Evolutionary conservation across 2,888 invertebrate genomes (phyloP).

Genomic region (Rhyacophila evoluta): DNA sequence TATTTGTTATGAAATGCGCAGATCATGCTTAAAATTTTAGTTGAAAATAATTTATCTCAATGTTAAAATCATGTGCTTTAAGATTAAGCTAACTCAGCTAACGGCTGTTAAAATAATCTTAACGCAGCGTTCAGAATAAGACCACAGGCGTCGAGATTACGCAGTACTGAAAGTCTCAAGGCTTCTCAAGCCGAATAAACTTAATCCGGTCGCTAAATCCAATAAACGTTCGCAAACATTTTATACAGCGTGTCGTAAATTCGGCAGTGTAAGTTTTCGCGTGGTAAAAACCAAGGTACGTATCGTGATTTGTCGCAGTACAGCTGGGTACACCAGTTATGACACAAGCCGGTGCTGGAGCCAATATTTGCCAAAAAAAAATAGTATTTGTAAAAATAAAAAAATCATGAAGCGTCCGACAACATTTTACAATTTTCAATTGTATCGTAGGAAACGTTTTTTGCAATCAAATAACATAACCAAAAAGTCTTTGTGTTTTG

Average conservation of each 20-base stretch:
- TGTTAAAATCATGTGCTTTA: neutral
- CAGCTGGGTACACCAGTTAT: neutral
- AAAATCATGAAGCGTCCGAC: too few species aligned
- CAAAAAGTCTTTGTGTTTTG: too few species aligned
- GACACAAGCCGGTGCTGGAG: neutral
- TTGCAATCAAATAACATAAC: too few species aligned
- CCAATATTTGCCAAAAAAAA: too few species aligned
- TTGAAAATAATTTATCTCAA: neutral
- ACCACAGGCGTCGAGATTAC: neutral
- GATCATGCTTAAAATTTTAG: too few species aligned
- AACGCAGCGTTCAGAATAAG: neutral
- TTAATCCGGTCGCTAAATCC: constrained; percentile 1
- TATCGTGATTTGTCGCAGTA: constrained; percentile 21
- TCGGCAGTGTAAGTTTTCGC: neutral
- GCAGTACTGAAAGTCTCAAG: neutral
- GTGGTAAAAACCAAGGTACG: neutral
- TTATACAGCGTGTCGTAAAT: neutral
- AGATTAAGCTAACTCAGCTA: neutral
- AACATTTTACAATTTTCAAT: too few species aligned
- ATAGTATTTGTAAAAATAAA: too few species aligned
- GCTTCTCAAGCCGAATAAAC: neutral
- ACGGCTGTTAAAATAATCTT: neutral
- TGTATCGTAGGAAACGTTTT: too few species aligned
- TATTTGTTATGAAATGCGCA: too few species aligned
- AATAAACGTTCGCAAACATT: neutral